Conservation (phyloP, 1,140 invertebrate genomes). For the Hylaeus volcanicus region DNA sequence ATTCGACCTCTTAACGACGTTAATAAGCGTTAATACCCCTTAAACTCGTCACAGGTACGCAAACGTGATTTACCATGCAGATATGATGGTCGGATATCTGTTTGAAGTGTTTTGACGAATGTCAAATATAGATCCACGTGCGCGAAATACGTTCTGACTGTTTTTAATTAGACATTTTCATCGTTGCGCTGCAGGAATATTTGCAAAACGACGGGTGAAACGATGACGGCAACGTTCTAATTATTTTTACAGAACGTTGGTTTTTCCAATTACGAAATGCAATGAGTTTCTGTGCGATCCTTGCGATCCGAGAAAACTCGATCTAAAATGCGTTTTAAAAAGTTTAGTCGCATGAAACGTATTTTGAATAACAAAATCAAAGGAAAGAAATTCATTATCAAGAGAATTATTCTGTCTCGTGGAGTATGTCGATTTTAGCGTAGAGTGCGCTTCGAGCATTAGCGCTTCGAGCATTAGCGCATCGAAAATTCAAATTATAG, state of each 20-base stretch:
- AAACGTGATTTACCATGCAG: not conserved
- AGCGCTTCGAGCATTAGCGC: no score
- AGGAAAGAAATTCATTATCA: not conserved
- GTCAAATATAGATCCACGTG: no score
- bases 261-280: not conserved
- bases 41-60: no score
- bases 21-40: not conserved
- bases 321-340: not conserved
- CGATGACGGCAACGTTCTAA: not conserved
- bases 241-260: conserved; percentile 34
- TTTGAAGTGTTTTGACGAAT: not conserved
- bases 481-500: not conserved
- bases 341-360: not conserved
- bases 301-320: not conserved
- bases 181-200: not conserved
- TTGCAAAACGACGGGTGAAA: not conserved
- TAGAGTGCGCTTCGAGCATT: not conserved
- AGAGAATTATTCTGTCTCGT: not conserved
- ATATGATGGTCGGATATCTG: not conserved
- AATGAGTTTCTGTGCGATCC: not conserved
- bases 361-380: not conserved
- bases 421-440: not conserved
- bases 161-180: not conserved
- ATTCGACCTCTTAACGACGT: not conserved
- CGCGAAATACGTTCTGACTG: not conserved